Conservation (phyloP, 92 coral and sea anemone species). For the Meandrina meandrites region DNA sequence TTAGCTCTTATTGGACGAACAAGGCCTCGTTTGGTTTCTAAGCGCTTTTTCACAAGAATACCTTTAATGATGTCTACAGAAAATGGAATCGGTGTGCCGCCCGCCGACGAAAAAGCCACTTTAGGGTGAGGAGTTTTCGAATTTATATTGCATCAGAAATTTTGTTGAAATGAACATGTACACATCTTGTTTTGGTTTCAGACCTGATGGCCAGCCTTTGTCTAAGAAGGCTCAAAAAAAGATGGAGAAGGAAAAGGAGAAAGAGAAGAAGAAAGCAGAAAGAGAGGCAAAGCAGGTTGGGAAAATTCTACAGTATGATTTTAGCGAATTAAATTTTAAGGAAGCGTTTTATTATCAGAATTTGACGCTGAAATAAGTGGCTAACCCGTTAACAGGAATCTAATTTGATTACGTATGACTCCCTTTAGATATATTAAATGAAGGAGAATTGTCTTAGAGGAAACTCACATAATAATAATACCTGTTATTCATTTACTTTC, state of each 20-base stretch:
- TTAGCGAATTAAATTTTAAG: not conserved
- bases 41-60: slow-evolving; percentile 14
- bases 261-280: slow-evolving; percentile 95
- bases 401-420: not conserved
- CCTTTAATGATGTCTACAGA: slow-evolving; percentile 28
- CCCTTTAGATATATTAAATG: not conserved
- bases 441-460: not conserved
- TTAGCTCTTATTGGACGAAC: not conserved
- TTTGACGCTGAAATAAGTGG: not conserved
- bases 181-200: slow-evolving; percentile 31
- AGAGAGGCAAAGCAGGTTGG: slow-evolving; percentile 85
- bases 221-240: slow-evolving; percentile 95
- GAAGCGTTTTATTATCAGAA: not conserved
- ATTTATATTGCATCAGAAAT: not conserved
- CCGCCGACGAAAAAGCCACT: slow-evolving; percentile 24
- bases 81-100: slow-evolving; percentile 32
- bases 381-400: not conserved
- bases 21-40: slow-evolving; percentile 7
- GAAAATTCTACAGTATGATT: not conserved
- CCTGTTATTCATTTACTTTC: not conserved
- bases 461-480: not conserved
- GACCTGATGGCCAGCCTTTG: slow-evolving; percentile 93
- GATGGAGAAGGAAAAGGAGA: slow-evolving; percentile 93
- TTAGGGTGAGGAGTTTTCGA: slow-evolving; percentile 35
- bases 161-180: not conserved